Base-by-base conservation (phyloP, 2,113 vertebrate genomes). In the Guaruba guarouba region DNA sequence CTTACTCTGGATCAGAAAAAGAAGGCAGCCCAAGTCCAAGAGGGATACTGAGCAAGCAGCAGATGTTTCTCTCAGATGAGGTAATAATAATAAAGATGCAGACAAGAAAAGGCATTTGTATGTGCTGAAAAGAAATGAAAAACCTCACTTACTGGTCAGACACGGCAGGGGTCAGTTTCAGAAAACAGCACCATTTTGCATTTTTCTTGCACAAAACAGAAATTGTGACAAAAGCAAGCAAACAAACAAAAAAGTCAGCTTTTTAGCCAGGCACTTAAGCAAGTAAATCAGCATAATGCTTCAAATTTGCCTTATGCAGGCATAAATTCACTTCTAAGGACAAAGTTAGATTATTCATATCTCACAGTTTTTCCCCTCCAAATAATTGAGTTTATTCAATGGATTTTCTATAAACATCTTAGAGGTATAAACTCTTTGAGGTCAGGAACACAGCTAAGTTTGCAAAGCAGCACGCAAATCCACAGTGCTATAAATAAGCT, bases 351-450 rank as follows among this genome's bases (percentile, higher is more conserved):
- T 73, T 59, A 55, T 48, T 82, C 31, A 35, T 46, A 37, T 48
- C 54, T 71, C 52, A 88, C 67, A 4, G 25, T 17, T 63, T 13
- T 37, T 88, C 49, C 44, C 18, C 57, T 94, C 37, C 64, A 74
- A 93, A 90, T 82, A 91, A 94, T 33, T 73, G 51, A 81, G 77
- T 91, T 92, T 95, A 73, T 89, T 92, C 75, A 90, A 81, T 74
- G 54, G 90, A 91, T 87, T 96, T 96, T 74, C 94, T 89, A 20
- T 95, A 41, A 91, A 91, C 90, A 59, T 29, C 73, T 69, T 52
- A 73, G 31, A 69, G 13, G 5, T 63, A 76, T 55, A 46, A 84
- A 76, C 33, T 67, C 63, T 75, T 75, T 23, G 33, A 17, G 18
- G 44, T 64, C 69, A 89, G 44, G 49, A 95, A 87, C 41, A 69